Conservation (phyloP, 2,797 vertebrate genomes). For the Enteromius unitaeniatus region DNA sequence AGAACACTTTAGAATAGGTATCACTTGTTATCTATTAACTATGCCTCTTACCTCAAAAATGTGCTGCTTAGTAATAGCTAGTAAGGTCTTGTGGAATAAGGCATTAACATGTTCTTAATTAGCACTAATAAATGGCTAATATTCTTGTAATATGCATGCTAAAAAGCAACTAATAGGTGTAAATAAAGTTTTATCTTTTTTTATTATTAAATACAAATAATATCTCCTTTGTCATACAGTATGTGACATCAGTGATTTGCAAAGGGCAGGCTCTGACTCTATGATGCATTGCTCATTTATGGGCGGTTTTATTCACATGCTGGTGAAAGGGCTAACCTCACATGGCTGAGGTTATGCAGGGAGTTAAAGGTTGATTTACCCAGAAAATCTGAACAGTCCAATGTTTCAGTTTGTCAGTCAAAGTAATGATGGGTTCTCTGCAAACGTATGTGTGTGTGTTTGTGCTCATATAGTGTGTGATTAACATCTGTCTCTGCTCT, state of each 20-base stretch:
- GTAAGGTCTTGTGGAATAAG: no score
- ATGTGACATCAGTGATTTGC: neutral
- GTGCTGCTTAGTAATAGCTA: no score
- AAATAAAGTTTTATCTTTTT: neutral
- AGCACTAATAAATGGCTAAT: no score
- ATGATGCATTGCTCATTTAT: neutral
- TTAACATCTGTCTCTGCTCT: conserved; percentile 74
- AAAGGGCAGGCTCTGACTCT: no score
- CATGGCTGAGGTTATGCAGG: neutral
- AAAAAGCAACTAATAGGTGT: no score
- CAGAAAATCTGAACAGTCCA: conserved; percentile 8
- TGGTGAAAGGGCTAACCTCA: neutral
- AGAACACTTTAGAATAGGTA: no score
- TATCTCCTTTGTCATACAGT: neutral
- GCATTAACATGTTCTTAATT: no score
- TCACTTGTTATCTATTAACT: no score
- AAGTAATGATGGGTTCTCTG: conserved; percentile 38
- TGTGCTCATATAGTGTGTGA: conserved; percentile 52
- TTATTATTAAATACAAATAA: neutral
- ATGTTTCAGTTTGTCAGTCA: conserved; percentile 30
- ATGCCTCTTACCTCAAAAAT: no score
- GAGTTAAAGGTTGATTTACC: conserved; percentile 15
- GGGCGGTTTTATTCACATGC: neutral
- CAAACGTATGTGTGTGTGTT: conserved; percentile 63
- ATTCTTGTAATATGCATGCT: no score